Conservation (phyloP, 2,888 invertebrate genomes). For the Apodemia zela region DNA sequence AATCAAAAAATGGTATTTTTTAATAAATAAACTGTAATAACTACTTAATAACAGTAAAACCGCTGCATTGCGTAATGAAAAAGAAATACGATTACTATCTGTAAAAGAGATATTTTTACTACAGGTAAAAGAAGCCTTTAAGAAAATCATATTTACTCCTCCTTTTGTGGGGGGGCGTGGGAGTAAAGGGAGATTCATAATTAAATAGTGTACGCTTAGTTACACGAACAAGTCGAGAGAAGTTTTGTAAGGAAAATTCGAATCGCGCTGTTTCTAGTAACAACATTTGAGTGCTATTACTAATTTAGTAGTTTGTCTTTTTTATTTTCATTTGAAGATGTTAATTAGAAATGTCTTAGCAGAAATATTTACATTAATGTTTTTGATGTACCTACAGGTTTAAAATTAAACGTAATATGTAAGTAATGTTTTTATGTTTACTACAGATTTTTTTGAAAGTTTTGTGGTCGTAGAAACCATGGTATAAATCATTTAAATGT, state of each 20-base stretch:
- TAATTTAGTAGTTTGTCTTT: conserved; percentile 43
- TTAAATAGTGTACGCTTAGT: conserved; percentile 69
- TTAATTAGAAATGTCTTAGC: conserved; percentile 36
- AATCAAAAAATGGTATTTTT: too few species aligned
- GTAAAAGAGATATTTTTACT: conserved; percentile 27
- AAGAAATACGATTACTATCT: conserved; percentile 24
- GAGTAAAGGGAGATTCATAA: conserved; percentile 50
- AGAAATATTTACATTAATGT: conserved; percentile 18
- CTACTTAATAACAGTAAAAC: too few species aligned
- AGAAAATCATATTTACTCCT: conserved; percentile 44
- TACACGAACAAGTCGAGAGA: conserved; percentile 46
- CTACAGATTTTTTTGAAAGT: too few species aligned
- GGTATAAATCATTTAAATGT: too few species aligned
- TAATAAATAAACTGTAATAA: background rate
- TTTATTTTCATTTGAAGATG: conserved; percentile 37
- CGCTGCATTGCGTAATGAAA: conserved; percentile 13
- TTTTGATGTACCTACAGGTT: too few species aligned
- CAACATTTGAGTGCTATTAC: conserved; percentile 41
- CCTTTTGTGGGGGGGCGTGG: conserved; percentile 35
- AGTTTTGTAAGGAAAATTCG: conserved; percentile 47
- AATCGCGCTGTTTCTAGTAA: conserved; percentile 36
- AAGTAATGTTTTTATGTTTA: too few species aligned
- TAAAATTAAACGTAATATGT: too few species aligned
- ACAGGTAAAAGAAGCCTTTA: conserved; percentile 41
- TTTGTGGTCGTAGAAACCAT: too few species aligned